Base-by-base conservation (phyloP, 2,888 invertebrate genomes). In the Sabatieria punctata region DNA sequence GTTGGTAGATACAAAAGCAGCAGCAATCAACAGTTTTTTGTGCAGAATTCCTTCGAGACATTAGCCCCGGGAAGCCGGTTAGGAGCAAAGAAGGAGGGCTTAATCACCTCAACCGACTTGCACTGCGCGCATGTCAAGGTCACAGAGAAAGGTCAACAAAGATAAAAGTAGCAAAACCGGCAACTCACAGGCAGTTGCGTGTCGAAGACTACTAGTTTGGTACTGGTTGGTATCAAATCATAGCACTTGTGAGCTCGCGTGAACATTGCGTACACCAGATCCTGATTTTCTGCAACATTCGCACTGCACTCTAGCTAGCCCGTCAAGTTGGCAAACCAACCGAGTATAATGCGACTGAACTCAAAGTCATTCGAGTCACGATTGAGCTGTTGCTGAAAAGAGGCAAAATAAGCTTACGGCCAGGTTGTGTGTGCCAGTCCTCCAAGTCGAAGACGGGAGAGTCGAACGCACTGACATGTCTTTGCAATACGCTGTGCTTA, bases 191-290 rank as follows among this genome's bases (percentile, higher is more conserved):
- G 80, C 51, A 97, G 77, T 68, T 91, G 85, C 40, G 95, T 97
- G 73, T 99, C 97, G 71, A 99, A 97, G 51, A 99, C 91, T 56
- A 99, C 95, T 68, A 99, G 75, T 73, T 99, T 99, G 57, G 93
- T 91, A 63, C 93, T 93, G 51, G 91, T 93, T 51, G 97, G 97
- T 68, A 99, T 93, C 71, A 99, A 78, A 75, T 99, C 97, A 74
- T 97, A 97, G 71, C 95, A 95, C 72, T 89, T 91, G 77, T 99
- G 95, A 72, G 91, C 93, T 72, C 88, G 86, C 80, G 97, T 95
- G 76, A 97, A 97, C 45, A 63, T 48, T 23, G 61, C 58, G 45
- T 61, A 64, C 6, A 65, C 61, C 11, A 58, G 57, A 45, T 64
- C 61, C 49, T 64, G 60, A 48, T 57, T 61, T 6, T 49, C 46